These are phyloP conservation scores for Zaprionus inermis DNA, from an alignment of 1,140 invertebrate species.

Conservation along the genomic window DNA sequence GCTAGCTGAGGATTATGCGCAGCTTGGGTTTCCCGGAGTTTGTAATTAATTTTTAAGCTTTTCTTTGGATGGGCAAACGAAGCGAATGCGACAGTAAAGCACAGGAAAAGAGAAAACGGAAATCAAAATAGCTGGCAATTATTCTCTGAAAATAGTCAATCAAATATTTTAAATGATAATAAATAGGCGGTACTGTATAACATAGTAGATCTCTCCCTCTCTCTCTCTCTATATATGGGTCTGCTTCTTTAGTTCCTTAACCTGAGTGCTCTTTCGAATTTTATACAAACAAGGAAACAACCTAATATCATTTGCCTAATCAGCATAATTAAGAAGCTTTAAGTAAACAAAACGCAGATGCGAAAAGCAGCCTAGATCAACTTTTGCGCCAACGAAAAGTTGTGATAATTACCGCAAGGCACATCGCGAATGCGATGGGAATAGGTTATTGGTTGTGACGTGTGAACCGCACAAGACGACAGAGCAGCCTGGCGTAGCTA, in stretches of 20 bases:
- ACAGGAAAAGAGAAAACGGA: constrained; percentile 42
- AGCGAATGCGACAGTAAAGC: not conserved
- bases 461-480: constrained; percentile 44
- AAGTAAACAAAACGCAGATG: constrained; percentile 70
- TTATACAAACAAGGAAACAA: not conserved
- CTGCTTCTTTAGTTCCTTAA: not conserved
- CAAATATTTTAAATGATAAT: constrained; percentile 64
- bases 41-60: constrained; percentile 75
- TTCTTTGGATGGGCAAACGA: constrained; percentile 11
- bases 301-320: constrained; percentile 33
- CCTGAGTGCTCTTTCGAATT: constrained; percentile 9
- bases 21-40: constrained; percentile 57
- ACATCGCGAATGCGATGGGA: not conserved
- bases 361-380: constrained; percentile 34
- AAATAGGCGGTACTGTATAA: too few species aligned
- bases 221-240: too few species aligned
- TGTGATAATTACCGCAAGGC: constrained; percentile 66
- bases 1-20: constrained; percentile 46
- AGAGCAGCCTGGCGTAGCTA: constrained; percentile 38
- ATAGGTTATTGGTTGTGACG: constrained; percentile 31
- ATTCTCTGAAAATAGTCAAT: constrained; percentile 80
- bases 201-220: too few species aligned
- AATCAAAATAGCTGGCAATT: constrained; percentile 82
- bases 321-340: constrained; percentile 79
- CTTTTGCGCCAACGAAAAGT: not conserved